Base-by-base conservation (phyloP, 2,113 vertebrate species). In the Collichthys lucidus region DNA sequence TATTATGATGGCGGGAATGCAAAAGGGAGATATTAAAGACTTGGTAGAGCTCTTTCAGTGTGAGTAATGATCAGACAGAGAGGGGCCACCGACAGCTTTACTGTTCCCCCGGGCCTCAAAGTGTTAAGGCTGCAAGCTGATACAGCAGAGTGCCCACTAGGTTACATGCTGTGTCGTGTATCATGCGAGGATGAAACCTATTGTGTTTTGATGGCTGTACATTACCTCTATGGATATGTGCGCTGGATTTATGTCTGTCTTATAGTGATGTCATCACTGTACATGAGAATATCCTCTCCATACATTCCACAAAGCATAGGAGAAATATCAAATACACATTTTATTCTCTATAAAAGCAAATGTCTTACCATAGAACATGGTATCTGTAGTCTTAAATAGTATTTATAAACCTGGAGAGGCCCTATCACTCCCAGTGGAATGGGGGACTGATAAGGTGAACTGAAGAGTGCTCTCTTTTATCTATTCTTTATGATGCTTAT, bases 1-100 rank as follows among this genome's bases (percentile, higher is more conserved):
- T 81, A 72, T 65, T 82, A 74, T 76, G 65, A 79, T 64, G 80
- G 74, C 11, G 42, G 70, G 74, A 59, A 88, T 83, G 80, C 84
- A 85, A 77, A 88, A 49, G 59, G 71, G 80, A 67, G 80, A 79
- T 77, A 83, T 91, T 92, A 87, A 89, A 87, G 80, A 88, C 79
- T 84, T 83, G 66, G 86, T 42, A 17, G 81, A 85, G 87, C 79
- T 83, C 80, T 89, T 86, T 79, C 71, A 61, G 76, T 26, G 65
- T 90, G 89, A 93, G 85, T 88, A 86, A 94, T 85, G 86, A 82
- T 42, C 12, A 22, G 59, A 74, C 62, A 12, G 72, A 77, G 46
- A 35, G 20, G 22, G 71, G 77, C 61, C 82, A 83, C 6, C 60
- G 89, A 88, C 80, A 87, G 84, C 67, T 91, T 92, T 89, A 93